Conservation (phyloP, 2,888 invertebrate genomes). For the Aelia acuminata region DNA sequence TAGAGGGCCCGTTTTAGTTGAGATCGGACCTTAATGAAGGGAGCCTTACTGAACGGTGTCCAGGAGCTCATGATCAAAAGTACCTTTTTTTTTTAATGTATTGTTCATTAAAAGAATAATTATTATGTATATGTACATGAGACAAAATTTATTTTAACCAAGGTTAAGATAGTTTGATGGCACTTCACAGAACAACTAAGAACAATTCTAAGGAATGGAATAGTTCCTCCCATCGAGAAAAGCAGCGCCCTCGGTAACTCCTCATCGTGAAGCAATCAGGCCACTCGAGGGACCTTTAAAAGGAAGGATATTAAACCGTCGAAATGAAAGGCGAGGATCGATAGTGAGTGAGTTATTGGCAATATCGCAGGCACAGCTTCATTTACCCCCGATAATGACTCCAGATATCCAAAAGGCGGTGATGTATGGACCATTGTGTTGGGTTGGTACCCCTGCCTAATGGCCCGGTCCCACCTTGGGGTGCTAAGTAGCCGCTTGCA, state of each 20-base stretch:
- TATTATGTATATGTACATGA: no score
- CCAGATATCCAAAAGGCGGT: constrained; percentile 32
- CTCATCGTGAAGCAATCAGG: neutral
- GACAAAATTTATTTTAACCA: neutral
- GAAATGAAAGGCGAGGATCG: constrained; percentile 7
- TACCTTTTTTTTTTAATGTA: no score
- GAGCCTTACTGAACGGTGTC: no score
- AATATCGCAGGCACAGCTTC: constrained; percentile 29
- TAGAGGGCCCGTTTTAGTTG: no score
- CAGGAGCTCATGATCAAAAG: no score
- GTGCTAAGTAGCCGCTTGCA: neutral
- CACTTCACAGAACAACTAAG: neutral
- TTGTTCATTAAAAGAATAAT: no score
- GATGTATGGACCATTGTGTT: constrained; percentile 43
- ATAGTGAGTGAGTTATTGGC: constrained; percentile 37
- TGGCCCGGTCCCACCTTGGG: constrained; percentile 1
- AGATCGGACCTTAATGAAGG: no score
- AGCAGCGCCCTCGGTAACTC: neutral
- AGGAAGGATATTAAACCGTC: constrained; percentile 37
- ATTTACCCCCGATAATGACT: constrained; percentile 4
- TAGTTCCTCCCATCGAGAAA: neutral
- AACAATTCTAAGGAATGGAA: neutral
- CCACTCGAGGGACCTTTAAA: neutral
- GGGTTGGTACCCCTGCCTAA: neutral
- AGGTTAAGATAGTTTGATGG: neutral